Conservation (phyloP, 1,140 invertebrate species). For the Apis mellifera region DNA sequence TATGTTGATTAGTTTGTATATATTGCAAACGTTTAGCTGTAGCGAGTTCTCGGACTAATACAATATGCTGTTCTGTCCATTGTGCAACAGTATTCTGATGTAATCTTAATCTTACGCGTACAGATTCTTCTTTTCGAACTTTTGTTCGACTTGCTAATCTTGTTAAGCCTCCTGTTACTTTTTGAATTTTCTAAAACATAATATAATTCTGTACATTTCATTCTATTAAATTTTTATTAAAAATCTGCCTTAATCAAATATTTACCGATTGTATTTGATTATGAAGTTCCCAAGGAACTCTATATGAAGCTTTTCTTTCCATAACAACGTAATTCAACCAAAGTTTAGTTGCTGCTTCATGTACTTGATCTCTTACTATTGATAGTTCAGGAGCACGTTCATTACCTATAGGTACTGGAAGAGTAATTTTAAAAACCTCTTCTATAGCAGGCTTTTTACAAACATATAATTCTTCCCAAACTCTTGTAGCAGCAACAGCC, state of each 20-base stretch:
- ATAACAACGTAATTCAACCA: conserved; percentile 96
- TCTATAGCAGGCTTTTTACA: conserved; percentile 97
- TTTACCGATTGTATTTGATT: conserved; percentile 94
- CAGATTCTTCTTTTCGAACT: conserved; percentile 87
- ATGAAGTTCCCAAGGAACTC: conserved; percentile 94
- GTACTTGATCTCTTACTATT: conserved; percentile 90
- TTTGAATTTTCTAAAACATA: conserved; percentile 90
- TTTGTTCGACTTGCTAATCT: conserved; percentile 93
- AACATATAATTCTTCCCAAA: conserved; percentile 98
- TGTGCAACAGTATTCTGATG: conserved; percentile 81
- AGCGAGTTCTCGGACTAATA: conserved; percentile 87
- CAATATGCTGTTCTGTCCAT: conserved; percentile 83
- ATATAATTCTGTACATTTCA: background rate
- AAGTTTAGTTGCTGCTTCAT: conserved; percentile 91
- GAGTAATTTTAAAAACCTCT: conserved; percentile 94
- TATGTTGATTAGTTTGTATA: conserved; percentile 90
- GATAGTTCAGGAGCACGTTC: conserved; percentile 91
- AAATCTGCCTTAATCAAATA: conserved; percentile 9
- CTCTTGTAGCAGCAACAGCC: conserved; percentile 93
- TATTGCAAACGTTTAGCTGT: conserved; percentile 87
- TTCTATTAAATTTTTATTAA: background rate
- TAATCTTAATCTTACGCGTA: conserved; percentile 79
- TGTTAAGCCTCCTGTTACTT: conserved; percentile 95
- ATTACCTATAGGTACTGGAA: conserved; percentile 86
- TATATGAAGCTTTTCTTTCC: conserved; percentile 92